Evolutionary conservation across 1,140 invertebrate genomes (phyloP).

Genomic region (Homalodisca vitripennis): DNA sequence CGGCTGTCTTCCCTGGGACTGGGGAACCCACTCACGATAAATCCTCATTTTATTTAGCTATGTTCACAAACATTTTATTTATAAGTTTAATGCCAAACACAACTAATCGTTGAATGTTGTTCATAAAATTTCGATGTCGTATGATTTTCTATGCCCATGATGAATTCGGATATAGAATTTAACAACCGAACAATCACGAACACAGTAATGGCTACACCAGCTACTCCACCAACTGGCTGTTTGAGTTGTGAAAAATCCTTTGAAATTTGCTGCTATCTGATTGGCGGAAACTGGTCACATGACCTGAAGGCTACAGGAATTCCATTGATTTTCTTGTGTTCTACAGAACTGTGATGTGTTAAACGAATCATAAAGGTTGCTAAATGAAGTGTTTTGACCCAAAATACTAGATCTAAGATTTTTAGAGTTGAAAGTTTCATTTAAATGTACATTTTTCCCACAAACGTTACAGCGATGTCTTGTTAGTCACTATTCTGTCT

Average conservation of each 20-base stretch:
- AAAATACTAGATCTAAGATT: too few species aligned
- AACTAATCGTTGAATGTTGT: constrained; percentile 42
- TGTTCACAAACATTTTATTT: constrained; percentile 35
- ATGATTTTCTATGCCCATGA: constrained; percentile 48
- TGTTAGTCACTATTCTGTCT: too few species aligned
- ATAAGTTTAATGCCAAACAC: constrained; percentile 45
- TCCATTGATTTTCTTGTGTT: constrained; percentile 37
- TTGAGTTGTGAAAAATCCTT: constrained; percentile 45
- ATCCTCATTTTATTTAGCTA: constrained; percentile 36
- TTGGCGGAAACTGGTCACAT: constrained; percentile 43
- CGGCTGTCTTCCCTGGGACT: constrained; percentile 47
- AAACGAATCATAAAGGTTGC: neutral
- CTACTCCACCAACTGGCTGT: constrained; percentile 43
- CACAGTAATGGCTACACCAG: constrained; percentile 55
- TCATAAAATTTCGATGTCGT: constrained; percentile 40
- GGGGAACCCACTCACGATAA: constrained; percentile 43
- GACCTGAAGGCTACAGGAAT: constrained; percentile 37
- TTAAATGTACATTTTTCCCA: too few species aligned
- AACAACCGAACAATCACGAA: constrained; percentile 49
- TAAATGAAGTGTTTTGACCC: too few species aligned
- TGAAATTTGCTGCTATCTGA: constrained; percentile 42
- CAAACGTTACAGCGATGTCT: too few species aligned
- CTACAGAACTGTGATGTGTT: neutral
- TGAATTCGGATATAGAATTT: constrained; percentile 47
- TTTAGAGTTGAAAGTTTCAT: too few species aligned